Conservation (phyloP, 2,797 vertebrate genomes). For the Cyclopterus lumpus region DNA sequence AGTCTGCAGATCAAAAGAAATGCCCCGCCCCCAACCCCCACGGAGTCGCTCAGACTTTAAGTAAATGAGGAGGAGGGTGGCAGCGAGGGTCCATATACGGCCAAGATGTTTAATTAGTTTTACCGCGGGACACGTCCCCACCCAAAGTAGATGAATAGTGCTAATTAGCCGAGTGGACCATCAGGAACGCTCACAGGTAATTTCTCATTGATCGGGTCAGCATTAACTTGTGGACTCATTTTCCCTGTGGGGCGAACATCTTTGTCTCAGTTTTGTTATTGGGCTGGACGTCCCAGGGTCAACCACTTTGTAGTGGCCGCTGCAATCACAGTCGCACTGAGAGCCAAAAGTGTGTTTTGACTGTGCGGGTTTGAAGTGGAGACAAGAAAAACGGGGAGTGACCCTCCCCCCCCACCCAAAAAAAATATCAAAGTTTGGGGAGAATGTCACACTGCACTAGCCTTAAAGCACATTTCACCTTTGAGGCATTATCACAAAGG, state of each 20-base stretch:
- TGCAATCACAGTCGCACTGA: neutral
- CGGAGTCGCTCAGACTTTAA: conserved; percentile 25
- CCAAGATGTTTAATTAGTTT: conserved; percentile 68
- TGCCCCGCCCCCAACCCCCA: conserved; percentile 3
- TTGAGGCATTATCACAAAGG: neutral
- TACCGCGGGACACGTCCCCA: conserved; percentile 49
- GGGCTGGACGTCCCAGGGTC: conserved; percentile 25
- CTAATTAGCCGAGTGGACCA: conserved; percentile 78
- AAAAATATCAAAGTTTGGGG: neutral
- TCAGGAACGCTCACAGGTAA: conserved; percentile 66
- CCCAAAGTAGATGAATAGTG: conserved; percentile 56
- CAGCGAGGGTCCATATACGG: conserved; percentile 32
- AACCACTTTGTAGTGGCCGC: conserved; percentile 10
- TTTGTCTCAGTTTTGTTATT: conserved; percentile 44
- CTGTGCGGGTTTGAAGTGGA: neutral
- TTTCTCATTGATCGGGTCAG: conserved; percentile 69
- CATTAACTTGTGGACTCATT: conserved; percentile 59
- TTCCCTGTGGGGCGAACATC: conserved; percentile 30
- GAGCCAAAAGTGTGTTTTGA: conserved; percentile 1
- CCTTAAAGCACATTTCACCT: neutral
- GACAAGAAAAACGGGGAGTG: neutral
- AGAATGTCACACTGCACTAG: neutral
- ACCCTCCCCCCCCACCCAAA: neutral
- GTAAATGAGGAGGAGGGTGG: conserved; percentile 43
- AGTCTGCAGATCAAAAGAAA: conserved; percentile 31